Percentiles rank a stretch among this genome's conserved stretches.
phyloP scores from a whole-genome alignment of 1,140 invertebrate species.

The Meteorus sp. region DNA sequence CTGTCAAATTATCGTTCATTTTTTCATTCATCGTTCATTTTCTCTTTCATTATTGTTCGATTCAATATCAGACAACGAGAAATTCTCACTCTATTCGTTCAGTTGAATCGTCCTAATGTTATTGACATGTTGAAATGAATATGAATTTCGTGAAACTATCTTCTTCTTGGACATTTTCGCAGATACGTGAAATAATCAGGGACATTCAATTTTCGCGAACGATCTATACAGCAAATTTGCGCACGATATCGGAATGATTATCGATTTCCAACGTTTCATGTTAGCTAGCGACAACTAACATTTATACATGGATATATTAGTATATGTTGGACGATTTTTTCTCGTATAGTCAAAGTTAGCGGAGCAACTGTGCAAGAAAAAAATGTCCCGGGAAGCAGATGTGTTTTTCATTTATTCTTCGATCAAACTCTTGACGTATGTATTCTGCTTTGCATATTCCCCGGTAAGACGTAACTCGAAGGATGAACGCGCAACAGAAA shows the following conservation, averaged over 20 bases:
- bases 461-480: too few relatives aligned
- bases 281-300: constrained; percentile 14
- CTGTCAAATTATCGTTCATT: too few relatives aligned
- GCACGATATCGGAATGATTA: constrained; percentile 16
- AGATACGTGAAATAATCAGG: not conserved
- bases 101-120: too few relatives aligned
- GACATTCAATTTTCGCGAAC: not conserved
- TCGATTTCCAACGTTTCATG: constrained; percentile 24
- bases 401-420: constrained; percentile 32
- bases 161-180: not conserved
- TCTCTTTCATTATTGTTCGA: too few relatives aligned
- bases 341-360: not conserved
- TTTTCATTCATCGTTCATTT: too few relatives aligned
- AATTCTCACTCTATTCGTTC: not conserved
- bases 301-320: too few relatives aligned
- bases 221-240: constrained; percentile 4
- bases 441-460: constrained; percentile 8
- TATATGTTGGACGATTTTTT: too few relatives aligned
- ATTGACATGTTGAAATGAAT: not conserved
- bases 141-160: not conserved
- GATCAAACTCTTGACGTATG: constrained; percentile 24
- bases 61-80: too few relatives aligned
- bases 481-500: too few relatives aligned
- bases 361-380: not conserved
- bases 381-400: constrained; percentile 18